Evolutionary conservation across 2,797 vertebrate genomes (phyloP).

Genomic region (Pangasius macronema): DNA sequence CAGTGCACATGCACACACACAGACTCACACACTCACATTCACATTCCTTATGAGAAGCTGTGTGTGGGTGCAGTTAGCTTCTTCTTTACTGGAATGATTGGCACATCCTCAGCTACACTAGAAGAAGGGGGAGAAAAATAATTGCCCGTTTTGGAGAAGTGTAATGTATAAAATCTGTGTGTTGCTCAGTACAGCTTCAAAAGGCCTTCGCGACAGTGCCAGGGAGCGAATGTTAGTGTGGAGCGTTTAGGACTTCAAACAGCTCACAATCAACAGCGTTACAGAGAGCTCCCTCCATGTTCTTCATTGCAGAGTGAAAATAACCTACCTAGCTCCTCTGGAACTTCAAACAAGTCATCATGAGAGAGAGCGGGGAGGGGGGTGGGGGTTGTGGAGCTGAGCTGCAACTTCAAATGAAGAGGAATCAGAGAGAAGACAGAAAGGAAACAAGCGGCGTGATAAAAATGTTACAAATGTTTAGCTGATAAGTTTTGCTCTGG

Average conservation of each 20-base stretch:
- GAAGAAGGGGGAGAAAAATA: conserved; percentile 69
- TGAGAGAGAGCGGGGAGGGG: conserved; percentile 30
- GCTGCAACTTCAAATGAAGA: conserved; percentile 47
- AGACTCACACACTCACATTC: conserved; percentile 19
- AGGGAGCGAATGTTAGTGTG: conserved; percentile 78
- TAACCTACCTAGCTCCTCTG: conserved; percentile 60
- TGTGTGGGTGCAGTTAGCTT: conserved; percentile 39
- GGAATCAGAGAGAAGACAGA: conserved; percentile 45
- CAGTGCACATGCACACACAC: conserved; percentile 29
- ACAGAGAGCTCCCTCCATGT: conserved; percentile 50
- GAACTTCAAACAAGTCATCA: conserved; percentile 65
- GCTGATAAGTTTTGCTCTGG: conserved; percentile 36
- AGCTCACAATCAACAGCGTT: conserved; percentile 74
- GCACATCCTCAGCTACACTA: conserved; percentile 67
- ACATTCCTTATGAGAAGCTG: conserved; percentile 16
- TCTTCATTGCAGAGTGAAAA: conserved; percentile 52
- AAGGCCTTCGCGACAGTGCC: conserved; percentile 67
- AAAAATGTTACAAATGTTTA: conserved; percentile 30
- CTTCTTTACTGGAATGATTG: conserved; percentile 39
- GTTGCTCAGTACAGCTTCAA: conserved; percentile 76
- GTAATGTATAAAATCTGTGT: conserved; percentile 74
- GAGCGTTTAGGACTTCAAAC: conserved; percentile 81
- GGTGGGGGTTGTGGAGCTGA: conserved; percentile 29
- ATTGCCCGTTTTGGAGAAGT: conserved; percentile 78
- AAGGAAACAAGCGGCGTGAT: conserved; percentile 52